Conservation (phyloP, 2,888 invertebrate genomes). For the Perizoma affinitatum region DNA sequence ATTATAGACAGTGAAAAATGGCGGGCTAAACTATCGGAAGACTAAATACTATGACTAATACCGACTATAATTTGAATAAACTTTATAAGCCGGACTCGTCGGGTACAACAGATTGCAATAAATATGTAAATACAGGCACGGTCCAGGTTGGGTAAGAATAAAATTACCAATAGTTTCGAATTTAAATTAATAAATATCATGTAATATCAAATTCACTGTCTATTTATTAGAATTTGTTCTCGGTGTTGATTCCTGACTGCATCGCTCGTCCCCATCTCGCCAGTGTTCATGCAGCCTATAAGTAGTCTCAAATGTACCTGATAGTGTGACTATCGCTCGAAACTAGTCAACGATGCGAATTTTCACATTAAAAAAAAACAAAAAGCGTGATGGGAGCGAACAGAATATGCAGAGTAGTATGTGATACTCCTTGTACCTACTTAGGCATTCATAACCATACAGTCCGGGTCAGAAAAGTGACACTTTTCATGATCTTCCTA, state of each 20-base stretch:
- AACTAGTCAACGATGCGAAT: conserved; percentile 33
- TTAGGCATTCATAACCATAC: conserved; percentile 56
- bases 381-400: conserved; percentile 68
- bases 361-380: conserved; percentile 30
- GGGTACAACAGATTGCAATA: conserved; percentile 77
- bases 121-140: conserved; percentile 79
- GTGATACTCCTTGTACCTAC: conserved; percentile 78
- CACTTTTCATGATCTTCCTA: conserved; percentile 40
- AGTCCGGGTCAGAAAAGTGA: conserved; percentile 30
- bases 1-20: conserved; percentile 79
- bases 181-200: conserved; percentile 76
- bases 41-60: conserved; percentile 15
- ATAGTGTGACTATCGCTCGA: conserved; percentile 27
- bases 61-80: conserved; percentile 39
- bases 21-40: conserved; percentile 45
- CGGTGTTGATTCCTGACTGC: conserved; percentile 83
- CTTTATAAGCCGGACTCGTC: conserved; percentile 48
- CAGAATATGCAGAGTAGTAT: conserved; percentile 71
- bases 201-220: conserved; percentile 83
- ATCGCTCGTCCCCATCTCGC: conserved; percentile 72
- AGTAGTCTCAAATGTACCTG: conserved; percentile 30
- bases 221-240: conserved; percentile 81
- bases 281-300: conserved; percentile 17
- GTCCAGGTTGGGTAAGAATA: conserved; percentile 72
- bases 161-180: conserved; percentile 76